Evolutionary conservation across 2,888 invertebrate genomes (phyloP), one percentile per base, ranked within the genome.

Genomic region (Cryptocephalus primarius): DNA sequence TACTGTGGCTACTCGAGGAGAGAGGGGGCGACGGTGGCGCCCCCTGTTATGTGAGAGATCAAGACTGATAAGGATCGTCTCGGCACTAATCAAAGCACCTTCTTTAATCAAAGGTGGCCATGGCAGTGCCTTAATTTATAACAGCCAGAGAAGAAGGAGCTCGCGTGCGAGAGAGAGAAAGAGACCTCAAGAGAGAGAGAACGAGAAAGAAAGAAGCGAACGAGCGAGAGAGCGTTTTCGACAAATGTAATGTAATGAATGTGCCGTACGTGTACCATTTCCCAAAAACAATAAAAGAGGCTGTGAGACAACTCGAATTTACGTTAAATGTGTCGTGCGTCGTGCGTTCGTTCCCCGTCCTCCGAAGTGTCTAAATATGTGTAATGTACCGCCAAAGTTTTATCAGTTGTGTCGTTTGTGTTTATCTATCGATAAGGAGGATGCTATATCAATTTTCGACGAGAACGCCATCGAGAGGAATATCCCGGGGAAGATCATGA

Each of bases 361-460:
- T 55, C 63, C 60, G 55, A 58, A 60, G 57, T 59, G 61, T 60
- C 61, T 62, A 83, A 85, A 83, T 82, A 88, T 88, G 88, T 86
- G 84, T 83, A 65, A 63, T 67, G 84, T 88, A 82, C 88, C 88
- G 81, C 82, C 83, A 79, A 88, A 88, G 82, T 88, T 87, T 79
- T 86, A 86, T 80, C 86, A 86, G 82, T 83, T 89, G 78, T 88
- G 88, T 85, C 87, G 88, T 77, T 84, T 89, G 81, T 89, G 88
- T 82, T 84, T 89, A 82, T 86, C 87, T 75, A 63, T 62, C 60
- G 68, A 68, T 62, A 64, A 65, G 55, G 79, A 80, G 73, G 75
- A 75, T 75, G 76, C 75, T 78, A 77, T 82, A 74, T 80, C 81
- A 76, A 80, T 83, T 75, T 84, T 83, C 73, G 82, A 82, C 72